Evolutionary conservation across 2,888 invertebrate genomes (phyloP), one percentile per base, ranked within the genome.

Genomic region (Hyalella azteca): DNA sequence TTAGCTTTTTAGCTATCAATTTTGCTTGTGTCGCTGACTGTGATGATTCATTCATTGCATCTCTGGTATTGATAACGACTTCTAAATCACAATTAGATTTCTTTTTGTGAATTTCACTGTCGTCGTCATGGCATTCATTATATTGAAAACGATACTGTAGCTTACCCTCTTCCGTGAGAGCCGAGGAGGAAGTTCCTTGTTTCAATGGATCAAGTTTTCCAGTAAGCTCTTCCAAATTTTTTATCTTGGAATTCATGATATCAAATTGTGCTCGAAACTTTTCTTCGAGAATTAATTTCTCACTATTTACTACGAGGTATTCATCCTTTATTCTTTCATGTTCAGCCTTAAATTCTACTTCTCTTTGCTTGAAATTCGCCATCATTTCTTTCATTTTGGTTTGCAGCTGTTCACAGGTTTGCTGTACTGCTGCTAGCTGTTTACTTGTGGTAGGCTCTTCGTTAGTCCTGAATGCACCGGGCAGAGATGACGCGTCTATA

Each of bases 231-330:
- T 66, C 66, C 29, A 66, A 66, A 36, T 66, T 32, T 19, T 36
- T 66, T 19, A 66, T 36, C 36, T 66, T 66, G 36, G 29, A 11
- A 66, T 36, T 66, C 66, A 66, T 66, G 19, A 36, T 36, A 13
- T 66, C 66, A 22, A 66, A 66, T 19, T 66, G 66, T 19, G 66
- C 36, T 36, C 39, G 9, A 36, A 66, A 66, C n/a, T 66, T 66
- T 66, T 66, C 66, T 29, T 66, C 66, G 5, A 75, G 45, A 75
- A 75, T 75, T 45, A 75, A 15, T 45, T 75, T 75, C 29, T 75
- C 75, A 29, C 41, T 39, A n/a, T 45, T 22, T 13, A 45, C 75
- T n/a, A 29, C 45, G 40, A 26, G 40, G 29, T 45, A 45, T 75
- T 75, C 75, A 22, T 45, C 45, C 45, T 45, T 75, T 13, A 41